Base-by-base conservation (phyloP, 2,888 invertebrate genomes). In the Orthonevra nobilis region DNA sequence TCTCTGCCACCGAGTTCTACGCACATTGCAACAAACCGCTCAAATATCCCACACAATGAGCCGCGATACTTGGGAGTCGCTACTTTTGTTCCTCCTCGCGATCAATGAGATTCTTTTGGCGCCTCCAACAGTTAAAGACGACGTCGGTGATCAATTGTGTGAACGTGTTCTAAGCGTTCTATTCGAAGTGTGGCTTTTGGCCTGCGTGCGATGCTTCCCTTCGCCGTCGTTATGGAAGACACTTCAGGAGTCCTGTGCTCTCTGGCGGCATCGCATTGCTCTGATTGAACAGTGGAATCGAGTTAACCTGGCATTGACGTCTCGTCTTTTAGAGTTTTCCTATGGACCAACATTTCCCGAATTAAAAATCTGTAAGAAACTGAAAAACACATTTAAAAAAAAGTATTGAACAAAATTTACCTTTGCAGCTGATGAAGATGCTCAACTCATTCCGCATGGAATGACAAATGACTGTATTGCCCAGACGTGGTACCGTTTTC, bases 201-300 rank as follows among this genome's bases (percentile, higher is more conserved):
- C 92, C 0, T 92, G 91, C 77, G 91, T 91, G 52, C 90, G 91
- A 81, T 97, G 96, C 86, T 98, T 98, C 90, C 98, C 98, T 0
- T 94, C 97, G 2, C 98, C 98, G 3, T 95, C 97, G 0, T 90
- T 98, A 82, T 98, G 98, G 98, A 96, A 97, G 87, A 98, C 98
- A 0, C 90, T 98, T 81, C 92, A 96, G 83, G 97, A 97, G 89
- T 95, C 97, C 85, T 97, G 97, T 88, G 92, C 94, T 84, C 94
- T 95, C 85, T 98, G 98, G 98, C 92, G 98, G 7, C 98, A 99
- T 90, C 93, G 98, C 74, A 92, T 96, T 73, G 96, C 97, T 28
- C 91, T 99, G 4, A 93, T 98, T 19, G 95, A 96, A 87, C 98
- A 98, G 86, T 98, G 98, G 98, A 95, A 97, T 89, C 92, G 97